Evolutionary conservation across 2,888 invertebrate species (phyloP).

Genomic region (Automeris io): DNA sequence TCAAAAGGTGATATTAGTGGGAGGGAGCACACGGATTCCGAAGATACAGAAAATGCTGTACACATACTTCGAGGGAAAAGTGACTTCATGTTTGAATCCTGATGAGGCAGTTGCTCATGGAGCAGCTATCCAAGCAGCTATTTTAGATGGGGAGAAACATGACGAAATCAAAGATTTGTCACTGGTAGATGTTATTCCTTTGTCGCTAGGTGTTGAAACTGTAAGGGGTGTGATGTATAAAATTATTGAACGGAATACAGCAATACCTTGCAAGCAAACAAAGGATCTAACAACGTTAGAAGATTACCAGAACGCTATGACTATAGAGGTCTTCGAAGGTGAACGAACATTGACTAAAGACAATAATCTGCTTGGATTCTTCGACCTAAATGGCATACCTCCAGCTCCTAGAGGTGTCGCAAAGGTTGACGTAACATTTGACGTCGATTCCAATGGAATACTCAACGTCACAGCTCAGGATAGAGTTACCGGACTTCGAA

Average conservation of each 20-base stretch:
- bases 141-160: constrained; percentile 34
- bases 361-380: constrained; percentile 49
- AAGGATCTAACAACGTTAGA: constrained; percentile 52
- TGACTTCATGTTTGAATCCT: constrained; percentile 44
- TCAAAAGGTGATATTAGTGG: constrained; percentile 43
- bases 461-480: constrained; percentile 48
- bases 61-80: constrained; percentile 38
- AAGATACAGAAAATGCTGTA: constrained; percentile 39
- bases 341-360: constrained; percentile 50
- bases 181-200: constrained; percentile 49
- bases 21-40: constrained; percentile 57
- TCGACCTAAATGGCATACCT: constrained; percentile 46
- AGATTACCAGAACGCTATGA: constrained; percentile 52
- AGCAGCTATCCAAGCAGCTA: constrained; percentile 56
- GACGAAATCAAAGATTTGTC: constrained; percentile 33
- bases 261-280: constrained; percentile 45
- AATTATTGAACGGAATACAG: constrained; percentile 49
- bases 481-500: constrained; percentile 36
- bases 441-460: constrained; percentile 45
- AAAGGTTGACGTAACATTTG: constrained; percentile 52
- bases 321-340: constrained; percentile 57
- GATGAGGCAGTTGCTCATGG: constrained; percentile 58
- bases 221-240: constrained; percentile 52
- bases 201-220: constrained; percentile 54
- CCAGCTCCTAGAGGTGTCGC: constrained; percentile 51